Base-by-base conservation (phyloP, 2,797 vertebrate genomes). In the Mionectes olivaceus region DNA sequence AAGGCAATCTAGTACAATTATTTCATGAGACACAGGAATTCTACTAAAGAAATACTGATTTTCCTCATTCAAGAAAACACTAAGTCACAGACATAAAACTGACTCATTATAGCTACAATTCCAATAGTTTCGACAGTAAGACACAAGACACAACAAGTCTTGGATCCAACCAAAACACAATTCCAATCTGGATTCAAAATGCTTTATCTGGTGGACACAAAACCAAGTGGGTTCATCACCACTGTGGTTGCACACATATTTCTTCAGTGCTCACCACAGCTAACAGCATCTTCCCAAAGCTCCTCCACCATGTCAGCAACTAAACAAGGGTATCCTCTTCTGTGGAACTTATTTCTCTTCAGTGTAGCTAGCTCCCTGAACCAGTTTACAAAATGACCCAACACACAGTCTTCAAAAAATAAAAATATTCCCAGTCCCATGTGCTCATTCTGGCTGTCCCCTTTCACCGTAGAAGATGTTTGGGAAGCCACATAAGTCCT, bases 221-320 rank as follows among this genome's bases (percentile, higher is more conserved):
- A 73, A 52, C 2, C 10, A 37, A 49, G n/a, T 0, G 30, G 28
- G 21, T 53, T 90, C 61, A 64, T 15, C 4, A 3, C 15, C 18
- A 24, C 37, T 41, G 10, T 5, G 37, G 28, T 24, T 59, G 28
- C 37, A 49, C 0, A 1, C 10, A 71, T 0, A 0, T 28, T 81
- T 87, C 57, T 55, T 52, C 41, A 81, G 15, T 3, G 13, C 44
- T 81, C 80, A 41, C 44, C 18, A 6, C 41, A 33, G 49, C 61
- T 68, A 47, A 53, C 43, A 32, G 3, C 43, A 70, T 3, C 37
- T 64, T 64, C 9, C 16, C 30, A 77, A 65, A 89, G 53, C 21
- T 81, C 32, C 74, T 49, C 46, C 21, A 18, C 3, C 0, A 0
- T 5, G 18, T 19, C 77, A 63, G 44, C 56, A 67, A 56, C 4